Base-by-base conservation (phyloP, 2,888 invertebrate genomes). In the Elysia crispata region DNA sequence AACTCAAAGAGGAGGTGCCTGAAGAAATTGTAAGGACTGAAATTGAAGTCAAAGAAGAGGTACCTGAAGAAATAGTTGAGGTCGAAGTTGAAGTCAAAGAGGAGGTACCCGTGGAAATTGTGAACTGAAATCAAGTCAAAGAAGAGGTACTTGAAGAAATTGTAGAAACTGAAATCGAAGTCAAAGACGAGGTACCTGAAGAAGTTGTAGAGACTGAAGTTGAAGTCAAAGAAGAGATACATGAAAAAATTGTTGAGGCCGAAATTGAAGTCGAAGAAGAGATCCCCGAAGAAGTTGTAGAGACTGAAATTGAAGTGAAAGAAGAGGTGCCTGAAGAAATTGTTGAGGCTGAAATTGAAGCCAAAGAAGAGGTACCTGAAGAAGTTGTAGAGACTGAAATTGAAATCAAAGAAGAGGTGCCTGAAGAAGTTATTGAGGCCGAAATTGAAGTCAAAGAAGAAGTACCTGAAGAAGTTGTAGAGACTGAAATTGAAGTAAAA, bases 381-480 rank as follows among this genome's bases (percentile, higher is more conserved):
- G 87, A 88, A 82, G 86, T 87, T 77, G 72, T 3, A 95, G 95
- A 86, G 91, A 94, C 94, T 95, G 74, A 76, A n/a, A 72, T 66
- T 28, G 74, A 79, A 60, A 64, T 60, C 41, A 76, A 75, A 15
- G 72, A 70, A 41, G 50, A 60, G n/a, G 28, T 30, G 66, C 80
- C 82, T 73, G 82, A 84, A 81, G 82, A 85, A 28, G 82, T 84
- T 81, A 72, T 72, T 28, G 77, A 66, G 30, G 76, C 23, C 20
- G 76, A 81, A 79, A 49, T 69, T 33, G 54, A 83, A 54, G 82
- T 78, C 28, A 79, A 77, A n/a, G 79, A 80, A 60, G 79, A 78
- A 18, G 66, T 79, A 15, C 91, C 95, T 74, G 94, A 95, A 90
- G 92, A 93, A 73, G 94, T 94, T 85, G 94, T 94, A 87, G 89